A percentile compares a stretch with the other conserved stretches of the same genome.
Evolutionary conservation across 2,888 invertebrate species (phyloP).

Genomic region (Aphidoletes aphidimyza): DNA sequence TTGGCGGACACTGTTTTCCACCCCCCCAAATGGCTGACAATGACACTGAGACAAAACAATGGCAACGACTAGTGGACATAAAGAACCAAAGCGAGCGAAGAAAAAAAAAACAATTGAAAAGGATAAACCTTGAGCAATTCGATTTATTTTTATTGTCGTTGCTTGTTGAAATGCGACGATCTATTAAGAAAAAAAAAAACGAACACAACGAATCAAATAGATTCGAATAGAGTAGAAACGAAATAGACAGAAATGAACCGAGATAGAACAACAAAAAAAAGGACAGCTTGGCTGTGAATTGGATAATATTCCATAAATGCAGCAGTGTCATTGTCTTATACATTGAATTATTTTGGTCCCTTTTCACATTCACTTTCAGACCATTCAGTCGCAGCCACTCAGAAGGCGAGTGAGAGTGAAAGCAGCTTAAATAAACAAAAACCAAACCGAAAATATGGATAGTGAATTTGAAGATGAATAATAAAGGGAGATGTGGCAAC

Average conservation of each 20-base stretch:
- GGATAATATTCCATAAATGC: conserved; percentile 43
- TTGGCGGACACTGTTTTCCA: background rate
- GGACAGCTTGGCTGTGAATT: background rate
- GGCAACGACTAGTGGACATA: no score
- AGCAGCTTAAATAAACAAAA: background rate
- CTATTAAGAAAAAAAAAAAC: conserved; percentile 25
- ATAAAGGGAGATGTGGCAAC: background rate
- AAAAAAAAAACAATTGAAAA: conserved; percentile 28
- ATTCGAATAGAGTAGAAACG: background rate
- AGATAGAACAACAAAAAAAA: background rate
- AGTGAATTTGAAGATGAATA: conserved; percentile 19
- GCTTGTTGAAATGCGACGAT: conserved; percentile 1
- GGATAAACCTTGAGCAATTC: conserved; percentile 45
- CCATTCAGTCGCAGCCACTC: background rate
- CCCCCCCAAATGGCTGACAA: background rate
- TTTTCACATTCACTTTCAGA: background rate
- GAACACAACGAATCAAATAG: background rate
- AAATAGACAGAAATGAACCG: conserved; percentile 7
- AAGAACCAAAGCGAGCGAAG: background rate
- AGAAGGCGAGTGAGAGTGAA: no score
- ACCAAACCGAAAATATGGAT: background rate
- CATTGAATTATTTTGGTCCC: background rate
- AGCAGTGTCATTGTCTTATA: background rate
- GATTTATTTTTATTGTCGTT: conserved; percentile 50
- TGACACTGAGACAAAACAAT: background rate